Evolutionary conservation across 2,113 vertebrate species (phyloP).

Genomic region (Mirounga angustirostris): DNA sequence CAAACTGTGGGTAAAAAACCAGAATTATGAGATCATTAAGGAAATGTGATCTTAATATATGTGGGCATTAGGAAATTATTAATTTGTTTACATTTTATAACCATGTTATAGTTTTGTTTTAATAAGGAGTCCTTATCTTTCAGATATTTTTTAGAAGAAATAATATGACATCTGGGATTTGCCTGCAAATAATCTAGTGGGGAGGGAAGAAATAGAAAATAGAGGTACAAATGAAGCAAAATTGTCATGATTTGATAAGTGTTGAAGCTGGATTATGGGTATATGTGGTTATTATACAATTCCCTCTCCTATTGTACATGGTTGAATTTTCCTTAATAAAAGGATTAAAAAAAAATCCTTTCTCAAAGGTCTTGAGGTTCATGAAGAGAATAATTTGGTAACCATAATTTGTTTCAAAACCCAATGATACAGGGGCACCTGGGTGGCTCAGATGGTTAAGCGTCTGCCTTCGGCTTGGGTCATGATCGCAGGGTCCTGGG

Average conservation of each 20-base stretch:
- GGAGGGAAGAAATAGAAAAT: neutral
- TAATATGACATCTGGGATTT: neutral
- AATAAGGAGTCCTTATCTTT: neutral
- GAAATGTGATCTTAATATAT: neutral
- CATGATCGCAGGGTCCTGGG: too few species aligned
- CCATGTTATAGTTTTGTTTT: neutral
- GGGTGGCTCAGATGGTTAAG: too few species aligned
- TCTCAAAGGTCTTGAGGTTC: neutral
- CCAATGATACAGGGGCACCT: neutral
- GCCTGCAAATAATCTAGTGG: neutral
- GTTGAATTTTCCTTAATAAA: conserved; percentile 21
- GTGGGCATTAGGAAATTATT: neutral
- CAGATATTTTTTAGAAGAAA: neutral
- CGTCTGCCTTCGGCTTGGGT: too few species aligned
- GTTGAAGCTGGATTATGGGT: neutral
- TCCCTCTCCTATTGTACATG: neutral
- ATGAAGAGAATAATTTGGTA: conserved; percentile 52
- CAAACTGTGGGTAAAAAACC: neutral
- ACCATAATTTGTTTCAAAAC: conserved; percentile 31
- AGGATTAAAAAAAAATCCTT: conserved; percentile 33
- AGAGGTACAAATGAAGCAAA: neutral
- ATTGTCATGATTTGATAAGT: neutral
- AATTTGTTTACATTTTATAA: neutral
- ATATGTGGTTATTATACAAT: neutral
- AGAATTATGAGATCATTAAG: neutral